These are phyloP conservation scores for Phymastichus coffea DNA, from an alignment of 1,140 invertebrate genomes.

Conservation along the genomic window DNA sequence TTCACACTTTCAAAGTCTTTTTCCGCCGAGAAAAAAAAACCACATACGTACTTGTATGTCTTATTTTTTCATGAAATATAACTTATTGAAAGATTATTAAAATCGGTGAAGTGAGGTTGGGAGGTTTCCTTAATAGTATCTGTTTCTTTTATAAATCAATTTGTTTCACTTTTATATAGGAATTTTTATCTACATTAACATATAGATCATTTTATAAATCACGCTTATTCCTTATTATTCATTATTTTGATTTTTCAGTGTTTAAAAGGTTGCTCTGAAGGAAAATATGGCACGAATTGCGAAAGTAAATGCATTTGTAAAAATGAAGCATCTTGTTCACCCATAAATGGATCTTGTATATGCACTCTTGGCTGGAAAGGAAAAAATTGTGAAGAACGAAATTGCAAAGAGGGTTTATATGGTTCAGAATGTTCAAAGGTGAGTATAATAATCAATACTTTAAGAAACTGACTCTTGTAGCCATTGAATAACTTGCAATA, in stretches of 20 bases:
- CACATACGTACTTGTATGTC: too few species aligned
- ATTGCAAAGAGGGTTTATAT: constrained; percentile 67
- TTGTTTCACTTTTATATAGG: too few species aligned
- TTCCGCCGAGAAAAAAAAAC: too few species aligned
- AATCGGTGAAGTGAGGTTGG: too few species aligned
- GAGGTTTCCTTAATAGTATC: too few species aligned
- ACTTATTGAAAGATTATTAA: too few species aligned
- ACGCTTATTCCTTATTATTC: not conserved
- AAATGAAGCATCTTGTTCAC: constrained; percentile 74
- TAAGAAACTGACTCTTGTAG: too few species aligned
- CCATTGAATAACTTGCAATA: too few species aligned
- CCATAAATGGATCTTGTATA: constrained; percentile 68
- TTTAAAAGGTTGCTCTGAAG: constrained; percentile 72
- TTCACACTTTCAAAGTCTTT: too few species aligned
- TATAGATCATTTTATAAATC: not conserved
- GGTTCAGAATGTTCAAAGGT: constrained; percentile 69
- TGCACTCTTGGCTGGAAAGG: constrained; percentile 80
- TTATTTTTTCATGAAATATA: too few species aligned
- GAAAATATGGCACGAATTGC: constrained; percentile 78
- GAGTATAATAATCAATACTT: not conserved
- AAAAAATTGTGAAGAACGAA: constrained; percentile 65
- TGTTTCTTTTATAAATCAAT: too few species aligned
- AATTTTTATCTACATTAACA: too few species aligned
- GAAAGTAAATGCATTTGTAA: constrained; percentile 70
- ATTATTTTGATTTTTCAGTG: constrained; percentile 63